Evolutionary conservation across 1,140 invertebrate genomes (phyloP), one percentile per base, ranked within the genome.

Genomic region (Paraescarpia echinospica): DNA sequence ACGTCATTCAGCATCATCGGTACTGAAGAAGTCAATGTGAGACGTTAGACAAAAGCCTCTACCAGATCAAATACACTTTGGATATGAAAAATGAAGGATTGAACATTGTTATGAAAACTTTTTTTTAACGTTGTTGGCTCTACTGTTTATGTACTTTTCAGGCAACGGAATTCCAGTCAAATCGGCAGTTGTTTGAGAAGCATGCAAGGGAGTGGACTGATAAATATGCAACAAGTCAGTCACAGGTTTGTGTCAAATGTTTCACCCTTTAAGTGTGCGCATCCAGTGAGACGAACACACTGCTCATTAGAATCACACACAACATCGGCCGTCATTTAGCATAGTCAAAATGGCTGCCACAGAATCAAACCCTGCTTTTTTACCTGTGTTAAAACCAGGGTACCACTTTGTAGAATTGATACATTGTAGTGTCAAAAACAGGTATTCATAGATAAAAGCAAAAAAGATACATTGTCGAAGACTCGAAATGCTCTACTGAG

Each of bases 191-290:
- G 33, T 90, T 31, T 35, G 89, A 90, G 33, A 90, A 90, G 33
- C 33, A 90, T 34, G 89, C 89, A 22, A 9, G n/a, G 89, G 89
- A 90, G 35, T 90, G 89, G 89, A 90, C 89, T 5, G 35, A 90
- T 18, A 34, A 34, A 34, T 90, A 90, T 33, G 89, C 89, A 34
- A n/a, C 35, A 35, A 35, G 18, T 77, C 59, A 77, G 27, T 77
- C 59, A 77, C 59, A 77, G 59, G 59, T 77, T 4, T 18, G 59
- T 31, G 27, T 77, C 22, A 18, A 77, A 27, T 77, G 59, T 77
- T 77, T 31, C 59, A 77, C 59, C 22, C 4, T 4, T 41, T 4
- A 41, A 41, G n/a, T n/a, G n/a, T 12, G 41, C 12, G 41, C 4
- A 77, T 77, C 22, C 59, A 77, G 2, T 14, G 18, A 77, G 14